Evolutionary conservation across 2,113 vertebrate species (phyloP).

Genomic region (Sinocyclocheilus grahami): DNA sequence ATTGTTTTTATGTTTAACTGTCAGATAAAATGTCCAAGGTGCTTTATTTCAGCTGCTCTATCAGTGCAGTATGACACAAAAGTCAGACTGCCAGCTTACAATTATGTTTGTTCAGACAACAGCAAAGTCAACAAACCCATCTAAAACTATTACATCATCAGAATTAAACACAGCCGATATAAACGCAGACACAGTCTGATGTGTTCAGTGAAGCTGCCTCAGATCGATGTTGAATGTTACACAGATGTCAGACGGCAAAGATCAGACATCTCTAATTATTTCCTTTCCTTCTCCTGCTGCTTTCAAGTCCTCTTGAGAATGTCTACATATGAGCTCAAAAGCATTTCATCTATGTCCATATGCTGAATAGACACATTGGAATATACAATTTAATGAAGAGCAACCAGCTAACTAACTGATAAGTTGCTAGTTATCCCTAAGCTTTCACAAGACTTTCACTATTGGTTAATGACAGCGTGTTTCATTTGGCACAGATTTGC

Average conservation of each 20-base stretch:
- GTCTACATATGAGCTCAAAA: neutral
- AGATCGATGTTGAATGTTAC: neutral
- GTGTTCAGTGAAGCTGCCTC: neutral
- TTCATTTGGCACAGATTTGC: neutral
- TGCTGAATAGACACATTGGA: neutral
- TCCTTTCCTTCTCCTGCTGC: neutral
- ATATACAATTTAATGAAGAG: neutral
- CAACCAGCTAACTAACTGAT: neutral
- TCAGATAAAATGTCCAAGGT: neutral
- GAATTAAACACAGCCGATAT: neutral
- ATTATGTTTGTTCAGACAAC: neutral
- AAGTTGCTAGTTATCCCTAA: neutral
- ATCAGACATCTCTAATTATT: slow-evolving; percentile 2
- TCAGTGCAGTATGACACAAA: neutral
- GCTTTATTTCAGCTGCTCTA: neutral
- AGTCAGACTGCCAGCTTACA: neutral
- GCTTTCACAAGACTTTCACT: neutral
- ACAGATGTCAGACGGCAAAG: neutral
- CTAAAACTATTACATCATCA: neutral
- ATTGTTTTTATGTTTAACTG: neutral
- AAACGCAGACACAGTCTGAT: neutral
- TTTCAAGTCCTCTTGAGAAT: neutral
- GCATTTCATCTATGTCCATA: neutral
- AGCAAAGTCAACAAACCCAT: neutral
- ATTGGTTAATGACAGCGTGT: neutral